These are phyloP conservation scores for Holacanthus passer DNA, from an alignment of 2,113 vertebrate genomes.

Conservation along the genomic window DNA sequence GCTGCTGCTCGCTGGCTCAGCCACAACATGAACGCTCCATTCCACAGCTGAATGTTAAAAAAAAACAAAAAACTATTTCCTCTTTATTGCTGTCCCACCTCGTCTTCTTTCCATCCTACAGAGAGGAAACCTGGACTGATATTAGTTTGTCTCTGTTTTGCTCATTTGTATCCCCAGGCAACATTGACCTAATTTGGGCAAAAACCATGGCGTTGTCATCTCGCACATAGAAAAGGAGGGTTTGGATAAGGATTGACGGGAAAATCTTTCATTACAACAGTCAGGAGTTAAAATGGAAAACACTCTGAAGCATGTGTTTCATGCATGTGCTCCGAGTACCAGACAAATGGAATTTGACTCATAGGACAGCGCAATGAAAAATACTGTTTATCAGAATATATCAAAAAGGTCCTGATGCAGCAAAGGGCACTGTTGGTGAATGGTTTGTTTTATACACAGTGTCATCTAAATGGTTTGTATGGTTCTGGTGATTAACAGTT, in stretches of 20 bases:
- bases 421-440: neutral
- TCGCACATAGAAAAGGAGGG: neutral
- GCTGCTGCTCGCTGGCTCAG: conserved; percentile 55
- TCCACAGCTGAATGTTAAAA: conserved; percentile 66
- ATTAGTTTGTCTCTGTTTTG: conserved; percentile 36
- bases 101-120: conserved; percentile 23
- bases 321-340: neutral
- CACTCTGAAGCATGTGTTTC: conserved; percentile 2
- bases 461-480: neutral
- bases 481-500: neutral
- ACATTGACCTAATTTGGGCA: conserved; percentile 23
- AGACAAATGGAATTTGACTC: conserved; percentile 5
- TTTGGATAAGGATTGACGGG: conserved; percentile 25
- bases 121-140: conserved; percentile 48
- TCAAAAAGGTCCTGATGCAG: neutral
- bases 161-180: conserved; percentile 26
- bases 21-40: conserved; percentile 56
- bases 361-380: neutral
- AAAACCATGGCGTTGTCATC: conserved; percentile 7
- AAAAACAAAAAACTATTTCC: conserved; percentile 58
- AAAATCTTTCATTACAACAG: conserved; percentile 17
- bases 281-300: conserved; percentile 31
- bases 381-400: neutral
- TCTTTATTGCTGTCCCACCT: conserved; percentile 30
- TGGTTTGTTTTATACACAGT: neutral